Conservation (phyloP, 1,140 invertebrate species). For the Pogonus chalceus region DNA sequence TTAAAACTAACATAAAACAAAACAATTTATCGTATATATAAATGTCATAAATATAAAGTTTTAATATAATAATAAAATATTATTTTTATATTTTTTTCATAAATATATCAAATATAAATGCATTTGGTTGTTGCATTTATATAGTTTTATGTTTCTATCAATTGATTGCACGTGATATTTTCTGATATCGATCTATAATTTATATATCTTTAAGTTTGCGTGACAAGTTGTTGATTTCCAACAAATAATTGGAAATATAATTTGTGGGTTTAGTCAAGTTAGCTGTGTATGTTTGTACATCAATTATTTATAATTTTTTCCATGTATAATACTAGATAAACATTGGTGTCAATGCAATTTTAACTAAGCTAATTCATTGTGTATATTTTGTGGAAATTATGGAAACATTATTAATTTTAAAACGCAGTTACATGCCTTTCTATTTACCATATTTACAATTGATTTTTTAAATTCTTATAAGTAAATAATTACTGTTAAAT, state of each 20-base stretch:
- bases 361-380: too few species aligned
- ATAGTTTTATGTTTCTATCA: too few species aligned
- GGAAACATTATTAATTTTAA: too few species aligned
- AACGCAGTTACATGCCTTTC: too few species aligned
- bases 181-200: background rate
- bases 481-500: too few species aligned
- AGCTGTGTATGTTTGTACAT: background rate
- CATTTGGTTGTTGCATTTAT: background rate
- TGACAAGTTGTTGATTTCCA: conserved; percentile 5
- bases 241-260: conserved; percentile 5
- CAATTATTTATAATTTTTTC: background rate
- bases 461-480: too few species aligned
- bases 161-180: too few species aligned
- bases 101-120: too few species aligned
- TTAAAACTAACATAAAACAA: background rate
- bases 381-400: too few species aligned
- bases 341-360: too few species aligned
- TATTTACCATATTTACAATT: too few species aligned
- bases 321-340: background rate
- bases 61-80: background rate
- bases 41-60: background rate
- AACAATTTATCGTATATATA: background rate
- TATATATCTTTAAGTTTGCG: background rate
- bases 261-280: conserved; percentile 1
- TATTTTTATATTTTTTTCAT: too few species aligned